Evolutionary conservation across 2,797 vertebrate species (phyloP), one percentile per base, ranked within the genome.

Genomic region (Acestrorhynchus altus): DNA sequence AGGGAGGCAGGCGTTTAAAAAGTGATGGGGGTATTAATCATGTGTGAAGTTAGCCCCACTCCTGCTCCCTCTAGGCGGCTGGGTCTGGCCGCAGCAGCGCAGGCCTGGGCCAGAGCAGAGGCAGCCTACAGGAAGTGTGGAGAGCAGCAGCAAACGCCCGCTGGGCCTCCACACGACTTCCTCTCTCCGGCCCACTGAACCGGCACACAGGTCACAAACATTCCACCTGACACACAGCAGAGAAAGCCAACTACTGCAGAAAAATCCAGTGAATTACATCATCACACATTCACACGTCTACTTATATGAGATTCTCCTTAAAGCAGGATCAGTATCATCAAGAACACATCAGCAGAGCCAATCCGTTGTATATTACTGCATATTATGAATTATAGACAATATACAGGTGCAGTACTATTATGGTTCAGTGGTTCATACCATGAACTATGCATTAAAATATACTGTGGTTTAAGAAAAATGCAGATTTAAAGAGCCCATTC

Each of bases 1-100:
- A 89, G 90, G 89, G 84, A 85, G 87, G 86, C 88, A 89, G 81
- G 90, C 92, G 15, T 94, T 94, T 93, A 93, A 89, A 93, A 93
- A 94, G 89, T 93, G 91, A 93, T 93, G 92, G 92, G 89, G 84
- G 88, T 92, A 94, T 95, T 94, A 94, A 95, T 94, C 94, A 94
- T 90, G 76, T 88, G 88, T 88, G 85, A 90, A 92, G 90, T 89
- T 91, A 88, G 90, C 92, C 91, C 92, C 88, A 90, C 90, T 92
- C 91, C 90, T 92, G 83, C 88, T 92, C 88, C 86, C 84, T 84
- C 83, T 83, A 81, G 87, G 81, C 83, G 69, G 66, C 66, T 73
- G 20, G 26, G 42, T 51, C 76, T 68, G 77, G 68, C 68, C 56
- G 42, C 72, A 75, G 70, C 66, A 80, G 69, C 77, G 60, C 49